Conservation (phyloP, 2,113 vertebrate genomes). For the Tauraco erythrolophus region DNA sequence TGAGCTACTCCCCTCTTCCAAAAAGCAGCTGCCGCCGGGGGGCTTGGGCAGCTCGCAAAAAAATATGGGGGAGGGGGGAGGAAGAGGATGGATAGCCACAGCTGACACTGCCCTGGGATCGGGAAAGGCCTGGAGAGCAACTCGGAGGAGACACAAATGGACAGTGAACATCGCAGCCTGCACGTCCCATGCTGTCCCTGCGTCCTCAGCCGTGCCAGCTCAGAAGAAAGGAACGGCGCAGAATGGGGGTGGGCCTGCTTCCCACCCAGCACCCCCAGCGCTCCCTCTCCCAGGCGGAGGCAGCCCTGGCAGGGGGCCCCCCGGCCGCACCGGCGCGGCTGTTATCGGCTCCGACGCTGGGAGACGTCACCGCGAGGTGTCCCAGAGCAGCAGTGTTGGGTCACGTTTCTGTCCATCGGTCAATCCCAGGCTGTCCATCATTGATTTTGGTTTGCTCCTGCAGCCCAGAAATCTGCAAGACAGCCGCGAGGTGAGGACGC, state of each 20-base stretch:
- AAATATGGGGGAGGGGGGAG: background rate
- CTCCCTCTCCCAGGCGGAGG: background rate
- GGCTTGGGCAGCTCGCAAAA: background rate
- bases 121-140: background rate
- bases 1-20: background rate
- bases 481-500: background rate
- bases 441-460: conserved; percentile 24
- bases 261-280: background rate
- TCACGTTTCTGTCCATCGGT: background rate
- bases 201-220: background rate
- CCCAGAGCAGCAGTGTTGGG: background rate
- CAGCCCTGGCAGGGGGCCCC: too few species aligned
- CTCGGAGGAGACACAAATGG: background rate
- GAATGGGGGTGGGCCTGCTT: background rate
- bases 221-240: background rate
- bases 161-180: background rate
- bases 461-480: conserved; percentile 69
- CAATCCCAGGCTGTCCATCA: conserved; percentile 15
- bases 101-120: background rate
- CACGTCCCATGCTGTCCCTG: accelerated
- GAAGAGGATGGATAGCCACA: background rate
- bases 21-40: background rate
- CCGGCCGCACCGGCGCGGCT: too few species aligned
- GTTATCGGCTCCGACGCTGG: accelerated
- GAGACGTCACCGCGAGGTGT: accelerated